Evolutionary conservation across 2,113 vertebrate genomes (phyloP).

Genomic region (Amazona guildingii): DNA sequence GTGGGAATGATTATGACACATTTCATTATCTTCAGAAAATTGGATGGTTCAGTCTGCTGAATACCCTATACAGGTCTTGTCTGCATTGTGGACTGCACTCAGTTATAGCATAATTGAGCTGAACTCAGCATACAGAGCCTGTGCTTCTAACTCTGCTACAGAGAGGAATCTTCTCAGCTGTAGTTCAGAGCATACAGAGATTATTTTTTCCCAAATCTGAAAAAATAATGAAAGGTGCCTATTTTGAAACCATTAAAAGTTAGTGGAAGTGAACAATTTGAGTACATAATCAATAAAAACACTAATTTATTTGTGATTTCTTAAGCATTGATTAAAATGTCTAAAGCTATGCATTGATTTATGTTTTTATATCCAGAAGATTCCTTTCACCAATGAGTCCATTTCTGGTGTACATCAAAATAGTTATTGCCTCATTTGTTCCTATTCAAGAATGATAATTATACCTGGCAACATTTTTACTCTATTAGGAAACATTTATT

Average conservation of each 20-base stretch:
- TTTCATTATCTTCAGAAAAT: slow-evolving; percentile 67
- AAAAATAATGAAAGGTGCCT: background rate
- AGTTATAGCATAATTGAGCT: slow-evolving; percentile 34
- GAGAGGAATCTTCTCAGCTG: background rate
- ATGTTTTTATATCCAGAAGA: background rate
- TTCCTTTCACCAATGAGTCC: background rate
- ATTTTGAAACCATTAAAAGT: background rate
- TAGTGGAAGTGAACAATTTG: background rate
- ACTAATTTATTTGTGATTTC: slow-evolving; percentile 36
- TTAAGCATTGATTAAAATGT: slow-evolving; percentile 9
- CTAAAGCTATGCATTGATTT: background rate
- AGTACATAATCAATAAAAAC: background rate
- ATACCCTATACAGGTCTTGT: slow-evolving; percentile 30
- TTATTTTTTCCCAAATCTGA: background rate
- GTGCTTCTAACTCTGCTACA: background rate
- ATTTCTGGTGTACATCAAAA: background rate
- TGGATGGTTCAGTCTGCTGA: slow-evolving; percentile 44
- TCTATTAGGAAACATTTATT: background rate
- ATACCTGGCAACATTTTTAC: background rate
- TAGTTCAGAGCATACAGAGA: background rate
- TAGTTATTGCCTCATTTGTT: background rate
- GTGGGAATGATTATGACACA: slow-evolving; percentile 61
- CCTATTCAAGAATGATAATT: slow-evolving; percentile 13
- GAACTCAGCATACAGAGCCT: background rate
- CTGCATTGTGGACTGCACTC: slow-evolving; percentile 20